These are phyloP conservation scores for Cryptophagus acutangulus DNA, from an alignment of 2,888 invertebrate species.

Conservation along the genomic window DNA sequence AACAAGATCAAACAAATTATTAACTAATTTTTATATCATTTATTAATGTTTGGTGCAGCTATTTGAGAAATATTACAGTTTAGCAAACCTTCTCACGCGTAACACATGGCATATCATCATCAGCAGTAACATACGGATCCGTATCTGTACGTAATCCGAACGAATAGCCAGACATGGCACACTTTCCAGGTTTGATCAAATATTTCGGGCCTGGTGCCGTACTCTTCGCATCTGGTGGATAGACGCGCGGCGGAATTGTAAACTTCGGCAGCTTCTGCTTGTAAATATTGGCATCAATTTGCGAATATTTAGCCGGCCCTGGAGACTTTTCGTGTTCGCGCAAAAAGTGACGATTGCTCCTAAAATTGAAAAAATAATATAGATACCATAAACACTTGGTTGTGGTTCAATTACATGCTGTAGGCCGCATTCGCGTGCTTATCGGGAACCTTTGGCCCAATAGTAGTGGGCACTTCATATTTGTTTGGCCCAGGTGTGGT, in stretches of 20 bases:
- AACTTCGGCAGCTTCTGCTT: slow-evolving; percentile 39
- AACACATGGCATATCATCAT: slow-evolving; percentile 46
- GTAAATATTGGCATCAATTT: slow-evolving; percentile 34
- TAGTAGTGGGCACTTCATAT: slow-evolving; percentile 51
- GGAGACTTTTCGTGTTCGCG: too few species aligned
- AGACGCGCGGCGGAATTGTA: slow-evolving; percentile 34
- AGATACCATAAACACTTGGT: too few species aligned
- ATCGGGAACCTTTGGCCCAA: slow-evolving; percentile 53
- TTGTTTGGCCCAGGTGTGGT: slow-evolving; percentile 59
- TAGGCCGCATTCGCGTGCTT: slow-evolving; percentile 50
- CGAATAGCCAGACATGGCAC: slow-evolving; percentile 52
- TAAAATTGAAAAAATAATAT: too few species aligned
- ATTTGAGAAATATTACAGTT: too few species aligned
- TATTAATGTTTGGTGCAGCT: too few species aligned
- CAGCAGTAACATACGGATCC: slow-evolving; percentile 55
- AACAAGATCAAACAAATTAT: too few species aligned
- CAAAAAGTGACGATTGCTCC: neutral
- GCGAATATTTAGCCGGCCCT: slow-evolving; percentile 49
- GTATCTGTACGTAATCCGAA: slow-evolving; percentile 59
- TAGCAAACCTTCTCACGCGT: neutral
- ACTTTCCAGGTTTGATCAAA: slow-evolving; percentile 31
- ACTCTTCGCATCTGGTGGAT: slow-evolving; percentile 20
- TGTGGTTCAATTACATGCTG: slow-evolving; percentile 44
- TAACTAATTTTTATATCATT: too few species aligned
- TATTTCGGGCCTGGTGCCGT: slow-evolving; percentile 38